Conservation (phyloP, 2,113 vertebrate genomes). For the Aptenodytes patagonicus region DNA sequence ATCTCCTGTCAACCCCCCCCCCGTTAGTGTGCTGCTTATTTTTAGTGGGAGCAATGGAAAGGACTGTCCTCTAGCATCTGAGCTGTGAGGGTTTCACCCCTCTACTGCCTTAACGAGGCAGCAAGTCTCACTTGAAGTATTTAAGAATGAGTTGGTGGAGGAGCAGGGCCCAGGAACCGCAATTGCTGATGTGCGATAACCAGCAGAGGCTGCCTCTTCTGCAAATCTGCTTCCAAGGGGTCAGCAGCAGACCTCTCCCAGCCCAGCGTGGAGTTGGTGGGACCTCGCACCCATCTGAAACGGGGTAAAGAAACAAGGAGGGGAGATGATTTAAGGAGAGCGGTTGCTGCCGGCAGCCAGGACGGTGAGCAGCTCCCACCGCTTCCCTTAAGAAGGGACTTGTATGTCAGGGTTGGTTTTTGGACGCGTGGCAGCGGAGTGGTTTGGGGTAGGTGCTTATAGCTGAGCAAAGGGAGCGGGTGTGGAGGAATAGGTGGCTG, state of each 20-base stretch:
- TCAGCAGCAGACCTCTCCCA: neutral
- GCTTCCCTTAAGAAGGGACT: neutral
- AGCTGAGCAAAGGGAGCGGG: neutral
- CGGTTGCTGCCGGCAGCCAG: neutral
- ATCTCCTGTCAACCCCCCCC: neutral
- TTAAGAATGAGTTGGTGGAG: neutral
- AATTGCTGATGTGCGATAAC: too few relatives aligned
- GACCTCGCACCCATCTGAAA: neutral
- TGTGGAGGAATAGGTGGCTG: neutral
- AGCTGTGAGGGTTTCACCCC: neutral
- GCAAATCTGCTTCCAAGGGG: neutral
- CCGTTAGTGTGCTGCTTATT: neutral
- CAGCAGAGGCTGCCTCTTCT: neutral
- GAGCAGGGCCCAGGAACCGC: neutral
- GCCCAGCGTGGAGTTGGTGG: neutral
- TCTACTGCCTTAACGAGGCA: neutral
- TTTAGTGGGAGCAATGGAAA: neutral
- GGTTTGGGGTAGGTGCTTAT: neutral
- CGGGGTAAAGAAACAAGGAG: neutral
- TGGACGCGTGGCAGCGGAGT: neutral
- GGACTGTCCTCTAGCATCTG: neutral
- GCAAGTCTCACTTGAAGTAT: neutral
- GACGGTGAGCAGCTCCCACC: neutral
- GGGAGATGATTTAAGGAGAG: neutral
- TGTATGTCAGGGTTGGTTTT: neutral